A percentile compares a stretch with the other conserved stretches of the same genome.
These are phyloP conservation scores for Thereva nobilitata DNA, from an alignment of 2,888 invertebrate genomes.

Conservation along the genomic window DNA sequence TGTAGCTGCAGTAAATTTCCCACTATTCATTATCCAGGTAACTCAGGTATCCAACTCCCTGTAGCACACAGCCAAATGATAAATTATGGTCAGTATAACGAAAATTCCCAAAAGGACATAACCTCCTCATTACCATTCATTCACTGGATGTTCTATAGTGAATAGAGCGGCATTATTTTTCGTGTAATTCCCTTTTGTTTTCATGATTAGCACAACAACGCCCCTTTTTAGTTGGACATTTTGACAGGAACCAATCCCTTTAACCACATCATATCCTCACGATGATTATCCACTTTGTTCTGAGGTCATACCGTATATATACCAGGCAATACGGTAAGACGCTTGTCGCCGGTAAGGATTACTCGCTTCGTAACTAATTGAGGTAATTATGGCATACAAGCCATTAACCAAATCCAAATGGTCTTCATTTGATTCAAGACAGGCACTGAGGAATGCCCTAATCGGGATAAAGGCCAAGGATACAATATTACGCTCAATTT, in stretches of 20 bases:
- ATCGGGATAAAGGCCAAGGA: slow-evolving; percentile 18
- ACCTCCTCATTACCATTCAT: too few species aligned
- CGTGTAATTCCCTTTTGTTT: slow-evolving; percentile 21
- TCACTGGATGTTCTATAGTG: too few species aligned
- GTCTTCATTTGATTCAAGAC: slow-evolving; percentile 14
- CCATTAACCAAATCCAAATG: slow-evolving; percentile 32
- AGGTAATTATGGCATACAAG: slow-evolving; percentile 32
- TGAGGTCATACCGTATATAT: slow-evolving; percentile 19
- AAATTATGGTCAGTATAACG: too few species aligned
- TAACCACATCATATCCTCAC: slow-evolving; percentile 13
- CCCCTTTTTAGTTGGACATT: slow-evolving; percentile 11
- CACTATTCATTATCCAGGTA: too few species aligned
- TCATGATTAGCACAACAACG: slow-evolving; percentile 1
- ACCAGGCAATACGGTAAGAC: background rate
- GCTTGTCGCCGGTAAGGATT: slow-evolving; percentile 22
- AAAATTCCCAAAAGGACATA: too few species aligned
- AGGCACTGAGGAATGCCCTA: slow-evolving; percentile 21
- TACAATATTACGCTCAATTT: background rate
- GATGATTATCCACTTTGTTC: slow-evolving; percentile 28
- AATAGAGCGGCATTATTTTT: background rate
- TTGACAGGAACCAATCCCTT: slow-evolving; percentile 25
- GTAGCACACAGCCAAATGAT: too few species aligned
- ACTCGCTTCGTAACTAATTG: slow-evolving; percentile 28
- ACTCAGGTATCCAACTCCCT: too few species aligned
- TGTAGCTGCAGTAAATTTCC: too few species aligned